Evolutionary conservation across 2,888 invertebrate species (phyloP), one percentile per base, ranked within the genome.

Genomic region (Sarcophaga rosellei): DNA sequence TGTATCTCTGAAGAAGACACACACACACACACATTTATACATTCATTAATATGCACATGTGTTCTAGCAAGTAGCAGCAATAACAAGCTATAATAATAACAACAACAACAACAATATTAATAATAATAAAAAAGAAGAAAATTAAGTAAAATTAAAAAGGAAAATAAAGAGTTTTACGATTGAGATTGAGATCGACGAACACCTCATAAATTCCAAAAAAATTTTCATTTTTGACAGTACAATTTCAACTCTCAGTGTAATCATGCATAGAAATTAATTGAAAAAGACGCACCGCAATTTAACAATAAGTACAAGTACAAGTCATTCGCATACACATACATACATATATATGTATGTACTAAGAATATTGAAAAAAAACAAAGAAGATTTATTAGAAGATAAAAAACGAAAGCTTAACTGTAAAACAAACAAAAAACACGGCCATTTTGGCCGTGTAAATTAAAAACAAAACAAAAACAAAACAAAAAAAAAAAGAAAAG

Each of bases 161-260:
- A 76, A 57, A 23, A 75, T 23, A 47, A 75, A 45, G 35, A 69
- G 63, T 75, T 75, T 53, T 5, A 17, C 53, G 4, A 53, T 53
- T 53, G 15, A 53, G 53, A 59, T 63, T 73, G 61, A 73, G 62
- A 80, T 78, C 68, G 81, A 83, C 35, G 76, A 53, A 76, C 75
- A 87, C 79, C 85, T 87, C 79, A 88, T 84, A 86, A 84, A 87
- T 87, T 88, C 84, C 88, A 88, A 84, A 8, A 25, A 35, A 35
- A 35, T 85, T 80, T 88, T 87, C 81, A 76, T 86, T 81, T 78
- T 83, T 84, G 82, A 81, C 83, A 80, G 81, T 80, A 85, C 62
- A 77, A 72, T 86, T 81, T 61, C 77, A 81, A 11, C 77, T 70
- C 76, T 83, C 70, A 62, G 62, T 35, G 35, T 62, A 75, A 77